Evolutionary conservation across 2,888 invertebrate genomes (phyloP).

Genomic region (Nymphalis urticae): DNA sequence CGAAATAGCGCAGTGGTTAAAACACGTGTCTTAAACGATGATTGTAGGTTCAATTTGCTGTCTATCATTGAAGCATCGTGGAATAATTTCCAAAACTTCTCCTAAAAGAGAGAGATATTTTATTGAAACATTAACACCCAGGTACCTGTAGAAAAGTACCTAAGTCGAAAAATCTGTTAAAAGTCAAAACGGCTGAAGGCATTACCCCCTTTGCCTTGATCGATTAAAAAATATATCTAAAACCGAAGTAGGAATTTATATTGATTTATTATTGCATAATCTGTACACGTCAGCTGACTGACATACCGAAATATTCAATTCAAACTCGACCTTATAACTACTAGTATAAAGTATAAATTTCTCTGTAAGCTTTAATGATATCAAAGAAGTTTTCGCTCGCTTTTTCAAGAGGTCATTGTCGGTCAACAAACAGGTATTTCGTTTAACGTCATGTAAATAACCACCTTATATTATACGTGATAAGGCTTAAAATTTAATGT

Average conservation of each 20-base stretch:
- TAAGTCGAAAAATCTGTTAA: no score
- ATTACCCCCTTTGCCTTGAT: no score
- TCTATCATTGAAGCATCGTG: no score
- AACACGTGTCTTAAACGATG: no score
- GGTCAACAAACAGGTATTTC: constrained; percentile 72
- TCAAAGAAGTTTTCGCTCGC: constrained; percentile 40
- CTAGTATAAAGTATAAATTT: not conserved
- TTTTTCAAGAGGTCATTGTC: constrained; percentile 72
- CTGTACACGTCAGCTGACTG: constrained; percentile 23
- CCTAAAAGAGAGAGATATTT: no score
- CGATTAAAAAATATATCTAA: no score
- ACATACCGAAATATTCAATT: constrained; percentile 10
- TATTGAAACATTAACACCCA: no score
- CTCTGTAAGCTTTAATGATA: not conserved
- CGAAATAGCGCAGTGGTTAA: no score
- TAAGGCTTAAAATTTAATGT: constrained; percentile 34
- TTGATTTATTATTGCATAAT: constrained; percentile 27
- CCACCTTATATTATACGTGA: not conserved
- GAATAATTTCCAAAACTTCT: no score
- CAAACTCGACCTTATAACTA: not conserved
- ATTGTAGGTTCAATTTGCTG: no score
- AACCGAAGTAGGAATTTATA: not conserved
- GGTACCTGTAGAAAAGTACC: no score
- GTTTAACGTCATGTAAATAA: constrained; percentile 19
- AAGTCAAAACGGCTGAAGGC: no score